These are phyloP conservation scores for Mormyrus lacerda DNA, from an alignment of 2,113 vertebrate species.

Conservation along the genomic window DNA sequence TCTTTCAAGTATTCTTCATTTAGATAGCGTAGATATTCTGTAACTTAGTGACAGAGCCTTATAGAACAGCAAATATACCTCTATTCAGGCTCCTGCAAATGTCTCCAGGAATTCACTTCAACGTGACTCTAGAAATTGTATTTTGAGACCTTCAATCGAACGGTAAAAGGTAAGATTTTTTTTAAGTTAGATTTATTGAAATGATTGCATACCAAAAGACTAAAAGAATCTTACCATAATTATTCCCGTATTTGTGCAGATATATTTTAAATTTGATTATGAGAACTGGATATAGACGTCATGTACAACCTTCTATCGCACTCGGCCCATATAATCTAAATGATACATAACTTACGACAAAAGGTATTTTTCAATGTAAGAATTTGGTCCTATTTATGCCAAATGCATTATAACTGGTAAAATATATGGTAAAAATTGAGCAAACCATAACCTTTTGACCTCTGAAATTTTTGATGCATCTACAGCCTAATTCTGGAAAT, in stretches of 20 bases:
- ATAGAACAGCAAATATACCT: not conserved
- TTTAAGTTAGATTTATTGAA: not conserved
- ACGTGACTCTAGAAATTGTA: not conserved
- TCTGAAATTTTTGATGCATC: not conserved
- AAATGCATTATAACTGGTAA: not conserved
- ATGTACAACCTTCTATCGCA: not conserved
- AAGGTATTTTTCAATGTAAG: not conserved
- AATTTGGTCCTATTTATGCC: not conserved
- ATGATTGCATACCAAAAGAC: not conserved
- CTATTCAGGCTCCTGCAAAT: not conserved
- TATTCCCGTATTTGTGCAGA: not conserved
- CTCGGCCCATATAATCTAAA: not conserved
- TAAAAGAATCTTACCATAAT: not conserved
- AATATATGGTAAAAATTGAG: not conserved
- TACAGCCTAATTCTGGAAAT: not conserved
- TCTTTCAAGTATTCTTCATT: not conserved
- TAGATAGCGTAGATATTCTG: not conserved
- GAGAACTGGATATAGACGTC: not conserved
- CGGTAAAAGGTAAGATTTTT: not conserved
- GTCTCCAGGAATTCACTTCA: not conserved
- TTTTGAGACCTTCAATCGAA: not conserved
- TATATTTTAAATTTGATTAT: not conserved
- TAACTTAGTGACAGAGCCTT: not conserved
- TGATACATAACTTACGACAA: not conserved
- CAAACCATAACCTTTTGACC: not conserved